Percentiles rank a stretch among this genome's conserved stretches.
phyloP scores from a whole-genome alignment of 2,797 vertebrate genomes.

The Coregonus suidteri region DNA sequence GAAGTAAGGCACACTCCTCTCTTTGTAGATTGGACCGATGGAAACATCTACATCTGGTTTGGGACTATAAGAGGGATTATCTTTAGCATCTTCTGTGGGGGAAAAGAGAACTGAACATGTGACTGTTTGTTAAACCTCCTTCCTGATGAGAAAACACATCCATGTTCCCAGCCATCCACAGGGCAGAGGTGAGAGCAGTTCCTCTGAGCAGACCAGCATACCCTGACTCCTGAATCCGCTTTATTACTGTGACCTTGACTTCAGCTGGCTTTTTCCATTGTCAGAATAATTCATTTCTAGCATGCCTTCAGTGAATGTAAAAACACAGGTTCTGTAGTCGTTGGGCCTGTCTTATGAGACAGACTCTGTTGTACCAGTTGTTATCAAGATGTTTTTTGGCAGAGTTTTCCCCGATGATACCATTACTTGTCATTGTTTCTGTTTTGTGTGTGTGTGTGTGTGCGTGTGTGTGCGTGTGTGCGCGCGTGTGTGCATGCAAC shows the following conservation, averaged over 20 bases:
- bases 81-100: too few species aligned
- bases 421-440: not conserved
- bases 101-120: too few species aligned
- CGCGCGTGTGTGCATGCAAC: not conserved
- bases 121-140: not conserved
- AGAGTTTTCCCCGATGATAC: too few species aligned
- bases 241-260: not conserved
- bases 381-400: not conserved
- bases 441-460: not conserved
- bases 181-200: not conserved
- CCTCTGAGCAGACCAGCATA: not conserved
- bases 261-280: not conserved
- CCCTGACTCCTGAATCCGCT: not conserved
- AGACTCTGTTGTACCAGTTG: not conserved
- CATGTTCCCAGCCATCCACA: not conserved
- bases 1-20: too few species aligned
- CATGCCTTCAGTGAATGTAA: not conserved
- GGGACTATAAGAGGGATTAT: too few species aligned
- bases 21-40: too few species aligned
- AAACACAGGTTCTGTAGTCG: too few species aligned
- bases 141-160: not conserved
- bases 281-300: not conserved
- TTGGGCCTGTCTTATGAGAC: not conserved
- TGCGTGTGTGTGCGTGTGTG: constrained; percentile 5
- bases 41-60: too few species aligned